Base-by-base conservation (phyloP, 2,797 vertebrate genomes). In the Microctenopoma lineatum region DNA sequence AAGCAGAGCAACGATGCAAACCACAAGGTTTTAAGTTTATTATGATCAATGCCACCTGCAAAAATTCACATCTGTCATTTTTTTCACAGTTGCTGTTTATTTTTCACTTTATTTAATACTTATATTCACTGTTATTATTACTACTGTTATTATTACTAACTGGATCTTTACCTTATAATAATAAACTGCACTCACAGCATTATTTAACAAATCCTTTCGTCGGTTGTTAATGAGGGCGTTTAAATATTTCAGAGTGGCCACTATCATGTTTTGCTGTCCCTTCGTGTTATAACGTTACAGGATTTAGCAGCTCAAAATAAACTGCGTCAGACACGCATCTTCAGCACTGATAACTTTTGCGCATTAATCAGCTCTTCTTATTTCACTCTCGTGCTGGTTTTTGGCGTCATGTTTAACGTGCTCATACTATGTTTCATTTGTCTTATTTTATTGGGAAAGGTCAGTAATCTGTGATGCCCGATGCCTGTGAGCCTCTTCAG, bases 231-330 rank as follows among this genome's bases (percentile, higher is more conserved):
- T 1, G 39, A 16, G 46, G n/a, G 48, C 45, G 38, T 2, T 11
- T 45, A 18, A 9, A n/a, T 26, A 29, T 36, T 65, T 59, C 25
- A 50, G 21, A 73, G 50, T 63, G 53, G 57, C 58, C 56, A n/a
- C 71, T 5, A 52, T 64, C 42, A 26, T n/a, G 15, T 77, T 71
- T 66, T 65, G 50, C 63, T 44, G 62, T 21, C 32, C 10, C 36
- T 54, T 26, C 66, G 7, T 32, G 27, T 65, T 65, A 59, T 55
- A 42, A 52, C 15, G 52, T 59, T 68, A 71, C 42, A 42, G 0
- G 29, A 73, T 59, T 34, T 34, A 47, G 18, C 2, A 46, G 58
- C 72, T 76, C n/a, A 55, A 70, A 84, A 75, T 70, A 70, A 64
- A 63, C 12, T 39, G 42, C 13, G 12, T 45, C 36, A 53, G 66